These are phyloP conservation scores for Clarias batrachus DNA, from an alignment of 2,113 vertebrate species.

Conservation along the genomic window DNA sequence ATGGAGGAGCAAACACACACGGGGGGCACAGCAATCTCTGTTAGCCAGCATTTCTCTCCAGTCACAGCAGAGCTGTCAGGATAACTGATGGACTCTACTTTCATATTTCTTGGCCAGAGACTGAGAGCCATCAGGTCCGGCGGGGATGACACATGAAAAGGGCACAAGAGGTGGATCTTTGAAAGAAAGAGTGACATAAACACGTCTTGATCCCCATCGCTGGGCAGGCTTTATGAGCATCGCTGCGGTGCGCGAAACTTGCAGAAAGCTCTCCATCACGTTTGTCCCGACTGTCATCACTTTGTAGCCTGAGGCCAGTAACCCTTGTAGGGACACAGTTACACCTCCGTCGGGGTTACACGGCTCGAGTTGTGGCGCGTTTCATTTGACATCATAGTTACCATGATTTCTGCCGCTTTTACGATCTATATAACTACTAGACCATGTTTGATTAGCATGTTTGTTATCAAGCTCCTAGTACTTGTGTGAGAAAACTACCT, in stretches of 20 bases:
- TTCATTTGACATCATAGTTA: not conserved
- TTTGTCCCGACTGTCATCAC: conserved; percentile 1
- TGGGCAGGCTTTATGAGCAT: not conserved
- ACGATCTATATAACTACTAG: not conserved
- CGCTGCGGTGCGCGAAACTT: not conserved
- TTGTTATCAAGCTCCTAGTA: not conserved
- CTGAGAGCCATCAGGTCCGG: not conserved
- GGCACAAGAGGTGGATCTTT: conserved; percentile 7
- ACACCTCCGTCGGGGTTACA: not conserved
- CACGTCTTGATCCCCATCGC: conserved; percentile 15
- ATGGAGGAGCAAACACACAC: not conserved
- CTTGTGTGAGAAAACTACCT: not conserved
- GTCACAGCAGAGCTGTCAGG: conserved; percentile 5
- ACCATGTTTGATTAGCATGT: not conserved
- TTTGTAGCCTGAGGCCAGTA: not conserved
- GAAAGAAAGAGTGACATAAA: conserved; percentile 1
- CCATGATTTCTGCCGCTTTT: not conserved
- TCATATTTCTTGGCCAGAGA: not conserved
- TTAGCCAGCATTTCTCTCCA: not conserved
- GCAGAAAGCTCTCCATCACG: not conserved
- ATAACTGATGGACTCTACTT: conserved; percentile 29
- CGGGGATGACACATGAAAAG: conserved; percentile 18
- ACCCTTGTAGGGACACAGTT: not conserved
- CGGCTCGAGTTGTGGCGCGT: not conserved
- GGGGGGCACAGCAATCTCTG: conserved; percentile 18